Evolutionary conservation across 2,797 vertebrate genomes (phyloP), one percentile per base, ranked within the genome.

Genomic region (Spinus olivaceus): DNA sequence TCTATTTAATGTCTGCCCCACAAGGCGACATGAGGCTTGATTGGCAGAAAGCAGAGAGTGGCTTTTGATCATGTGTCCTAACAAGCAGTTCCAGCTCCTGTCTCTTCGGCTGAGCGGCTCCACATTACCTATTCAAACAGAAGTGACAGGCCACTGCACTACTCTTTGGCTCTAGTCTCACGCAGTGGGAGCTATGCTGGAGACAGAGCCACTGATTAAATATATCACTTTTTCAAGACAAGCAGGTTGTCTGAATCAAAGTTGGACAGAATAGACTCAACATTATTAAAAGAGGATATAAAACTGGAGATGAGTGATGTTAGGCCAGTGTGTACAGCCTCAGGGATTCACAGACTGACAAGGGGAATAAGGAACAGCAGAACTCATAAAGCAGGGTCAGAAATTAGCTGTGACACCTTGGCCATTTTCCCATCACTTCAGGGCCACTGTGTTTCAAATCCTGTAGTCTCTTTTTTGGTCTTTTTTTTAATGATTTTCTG

Each of bases 11-110:
- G 98, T 98, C 98, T 98, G 98, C 98, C 98, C 98, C 98, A 98
- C 98, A 97, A 98, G 98, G 98, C 98, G 98, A 98, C 98, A 98
- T 98, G 98, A 99, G 99, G 98, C 97, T 98, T 99, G 99, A 99
- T 98, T 99, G 99, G 98, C 99, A 99, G 98, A 98, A 98, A 99
- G 98, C 98, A 98, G 98, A 98, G 98, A 98, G 98, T 97, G 97
- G 98, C 99, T 99, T 99, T 99, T 99, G 99, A 99, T 99, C 99
- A 98, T 99, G 98, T 98, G 98, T 99, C 98, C 98, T 99, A 99
- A 99, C 99, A 99, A 99, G 99, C 98, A 98, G 98, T 99, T 99
- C 99, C 99, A 98, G 98, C 98, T 98, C 98, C 98, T 98, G 98
- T 99, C 99, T 99, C 98, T 97, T 99, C 98, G 98, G 98, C 98